Conservation (phyloP, 2,113 vertebrate genomes). For the Aplodontia rufa region DNA sequence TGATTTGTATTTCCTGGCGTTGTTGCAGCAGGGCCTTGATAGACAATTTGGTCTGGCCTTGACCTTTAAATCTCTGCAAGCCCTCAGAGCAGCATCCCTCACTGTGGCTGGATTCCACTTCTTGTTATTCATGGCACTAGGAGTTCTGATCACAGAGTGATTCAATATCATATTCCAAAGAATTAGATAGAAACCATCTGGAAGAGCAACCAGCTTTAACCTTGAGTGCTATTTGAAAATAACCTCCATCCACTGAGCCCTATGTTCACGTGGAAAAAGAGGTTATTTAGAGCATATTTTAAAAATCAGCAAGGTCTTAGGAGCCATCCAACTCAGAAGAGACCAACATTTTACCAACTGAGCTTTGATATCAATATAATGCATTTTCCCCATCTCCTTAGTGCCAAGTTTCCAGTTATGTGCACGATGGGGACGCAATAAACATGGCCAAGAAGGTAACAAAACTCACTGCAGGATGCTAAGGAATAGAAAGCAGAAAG, state of each 20-base stretch:
- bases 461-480: background rate
- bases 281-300: conserved; percentile 52
- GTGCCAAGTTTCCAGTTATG: conserved; percentile 64
- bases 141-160: conserved; percentile 75
- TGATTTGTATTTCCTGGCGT: conserved; percentile 74
- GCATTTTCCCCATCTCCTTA: conserved; percentile 72
- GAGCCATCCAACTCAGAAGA: conserved; percentile 70
- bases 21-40: conserved; percentile 57
- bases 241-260: conserved; percentile 75
- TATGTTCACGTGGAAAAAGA: conserved; percentile 60
- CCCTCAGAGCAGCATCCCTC: conserved; percentile 78
- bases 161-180: conserved; percentile 83
- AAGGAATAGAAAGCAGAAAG: conserved; percentile 34
- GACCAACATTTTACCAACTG: conserved; percentile 46
- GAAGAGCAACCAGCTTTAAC: conserved; percentile 86
- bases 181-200: conserved; percentile 87
- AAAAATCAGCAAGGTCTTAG: conserved; percentile 28
- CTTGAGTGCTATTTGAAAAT: conserved; percentile 84
- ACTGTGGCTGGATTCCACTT: conserved; percentile 76
- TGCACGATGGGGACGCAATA: background rate
- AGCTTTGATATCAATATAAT: conserved; percentile 11
- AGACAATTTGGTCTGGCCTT: conserved; percentile 84
- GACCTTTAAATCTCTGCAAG: conserved; percentile 81
- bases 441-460: conserved; percentile 43
- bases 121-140: conserved; percentile 85